A percentile compares a stretch with the other conserved stretches of the same genome.
Conservation (phyloP, 2,113 vertebrate genomes). For the Podarcis raffonei region DNA sequence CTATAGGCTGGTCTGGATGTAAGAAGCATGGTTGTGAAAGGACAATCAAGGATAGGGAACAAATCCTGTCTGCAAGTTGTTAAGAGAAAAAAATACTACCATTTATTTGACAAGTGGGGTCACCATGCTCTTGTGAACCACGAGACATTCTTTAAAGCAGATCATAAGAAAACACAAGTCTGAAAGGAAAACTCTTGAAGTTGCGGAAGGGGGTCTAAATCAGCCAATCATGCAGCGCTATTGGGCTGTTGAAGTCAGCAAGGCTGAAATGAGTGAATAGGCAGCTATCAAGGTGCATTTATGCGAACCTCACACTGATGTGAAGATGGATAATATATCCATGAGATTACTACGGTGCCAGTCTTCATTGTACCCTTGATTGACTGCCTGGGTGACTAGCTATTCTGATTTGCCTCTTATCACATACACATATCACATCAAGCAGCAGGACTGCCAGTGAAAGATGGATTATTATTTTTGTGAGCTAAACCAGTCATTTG, state of each 20-base stretch:
- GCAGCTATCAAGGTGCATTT: constrained; percentile 42
- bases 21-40: background rate
- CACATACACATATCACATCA: constrained; percentile 40
- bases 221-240: background rate
- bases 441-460: constrained; percentile 39
- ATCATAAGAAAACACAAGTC: background rate
- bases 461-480: constrained; percentile 43
- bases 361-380: constrained; percentile 57
- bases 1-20: constrained; percentile 1
- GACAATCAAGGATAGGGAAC: background rate
- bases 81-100: background rate
- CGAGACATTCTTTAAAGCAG: background rate
- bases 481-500: constrained; percentile 53
- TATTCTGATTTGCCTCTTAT: constrained; percentile 38
- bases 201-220: constrained; percentile 34
- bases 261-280: constrained; percentile 33
- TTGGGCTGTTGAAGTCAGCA: constrained; percentile 36
- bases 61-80: background rate
- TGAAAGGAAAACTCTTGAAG: constrained; percentile 16
- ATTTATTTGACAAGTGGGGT: background rate
- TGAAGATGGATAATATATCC: constrained; percentile 37
- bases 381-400: constrained; percentile 64
- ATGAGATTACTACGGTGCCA: constrained; percentile 26
- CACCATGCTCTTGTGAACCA: background rate
- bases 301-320: constrained; percentile 50